These are phyloP conservation scores for Hydrolagus colliei DNA, from an alignment of 2,797 vertebrate species.

Conservation along the genomic window DNA sequence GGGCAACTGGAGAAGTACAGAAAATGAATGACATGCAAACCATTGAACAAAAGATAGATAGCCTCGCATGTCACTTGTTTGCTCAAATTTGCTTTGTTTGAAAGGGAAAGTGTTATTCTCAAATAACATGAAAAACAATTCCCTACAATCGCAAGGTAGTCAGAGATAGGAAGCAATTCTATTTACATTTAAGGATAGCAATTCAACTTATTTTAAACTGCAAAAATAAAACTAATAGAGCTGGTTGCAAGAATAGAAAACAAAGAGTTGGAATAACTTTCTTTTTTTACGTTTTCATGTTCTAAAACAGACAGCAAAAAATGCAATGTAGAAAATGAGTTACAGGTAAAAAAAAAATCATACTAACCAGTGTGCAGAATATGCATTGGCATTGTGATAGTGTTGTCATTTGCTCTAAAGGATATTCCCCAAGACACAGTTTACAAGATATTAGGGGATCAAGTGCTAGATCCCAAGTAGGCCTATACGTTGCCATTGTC, in stretches of 20 bases:
- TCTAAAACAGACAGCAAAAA: background rate
- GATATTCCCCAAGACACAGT: slow-evolving; percentile 94
- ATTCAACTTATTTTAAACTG: too few relatives aligned
- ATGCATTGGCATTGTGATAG: slow-evolving; percentile 96
- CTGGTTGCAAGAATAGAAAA: background rate
- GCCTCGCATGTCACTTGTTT: too few relatives aligned
- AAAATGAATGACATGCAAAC: too few relatives aligned
- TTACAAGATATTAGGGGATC: slow-evolving; percentile 96
- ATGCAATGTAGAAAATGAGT: background rate
- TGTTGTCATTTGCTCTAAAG: slow-evolving; percentile 93
- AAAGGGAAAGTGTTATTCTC: too few relatives aligned
- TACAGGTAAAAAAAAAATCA: background rate
- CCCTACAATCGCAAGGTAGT: background rate
- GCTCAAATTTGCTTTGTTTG: too few relatives aligned
- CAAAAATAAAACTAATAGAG: too few relatives aligned
- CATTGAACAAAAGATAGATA: too few relatives aligned
- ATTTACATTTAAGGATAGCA: too few relatives aligned
- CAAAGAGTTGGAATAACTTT: background rate
- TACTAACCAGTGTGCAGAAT: slow-evolving; percentile 94
- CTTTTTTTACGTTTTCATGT: too few relatives aligned
- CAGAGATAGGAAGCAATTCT: background rate
- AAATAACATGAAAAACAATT: background rate
- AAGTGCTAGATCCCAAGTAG: slow-evolving; percentile 92
- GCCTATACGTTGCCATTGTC: slow-evolving; percentile 88
- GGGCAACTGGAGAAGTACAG: too few relatives aligned